These are phyloP conservation scores for Nestor notabilis DNA, from an alignment of 2,113 vertebrate genomes.

Conservation along the genomic window DNA sequence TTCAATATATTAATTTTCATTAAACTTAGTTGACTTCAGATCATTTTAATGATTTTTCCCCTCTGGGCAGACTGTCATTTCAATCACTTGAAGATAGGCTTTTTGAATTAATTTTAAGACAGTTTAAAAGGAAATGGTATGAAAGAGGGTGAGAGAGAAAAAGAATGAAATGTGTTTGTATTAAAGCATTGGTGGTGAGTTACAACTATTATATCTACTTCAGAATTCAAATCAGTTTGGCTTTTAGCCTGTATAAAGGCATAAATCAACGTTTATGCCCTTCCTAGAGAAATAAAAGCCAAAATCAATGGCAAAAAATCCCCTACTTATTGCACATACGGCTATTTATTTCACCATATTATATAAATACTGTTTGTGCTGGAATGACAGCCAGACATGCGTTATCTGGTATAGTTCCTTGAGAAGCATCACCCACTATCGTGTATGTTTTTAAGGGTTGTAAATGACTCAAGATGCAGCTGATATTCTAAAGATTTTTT, in stretches of 20 bases:
- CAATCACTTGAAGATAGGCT: background rate
- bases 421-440: fast-evolving
- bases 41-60: background rate
- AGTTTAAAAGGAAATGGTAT: background rate
- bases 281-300: background rate
- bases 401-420: background rate
- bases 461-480: background rate
- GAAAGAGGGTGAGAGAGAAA: background rate
- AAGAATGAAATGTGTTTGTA: background rate
- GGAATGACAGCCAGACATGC: background rate
- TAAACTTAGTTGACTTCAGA: background rate
- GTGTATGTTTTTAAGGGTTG: background rate
- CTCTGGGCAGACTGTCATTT: background rate
- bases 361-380: background rate
- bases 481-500: background rate
- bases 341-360: background rate
- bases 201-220: background rate
- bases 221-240: background rate
- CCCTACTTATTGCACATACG: fast-evolving
- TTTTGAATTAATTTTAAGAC: background rate
- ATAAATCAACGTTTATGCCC: background rate
- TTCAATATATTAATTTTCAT: conserved; percentile 46
- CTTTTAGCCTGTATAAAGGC: background rate
- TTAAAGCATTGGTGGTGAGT: background rate
- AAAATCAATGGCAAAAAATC: background rate